Percentiles rank a stretch among this genome's conserved stretches.
Conservation (phyloP, 1,140 invertebrate species). For the Mercenaria mercenaria region DNA sequence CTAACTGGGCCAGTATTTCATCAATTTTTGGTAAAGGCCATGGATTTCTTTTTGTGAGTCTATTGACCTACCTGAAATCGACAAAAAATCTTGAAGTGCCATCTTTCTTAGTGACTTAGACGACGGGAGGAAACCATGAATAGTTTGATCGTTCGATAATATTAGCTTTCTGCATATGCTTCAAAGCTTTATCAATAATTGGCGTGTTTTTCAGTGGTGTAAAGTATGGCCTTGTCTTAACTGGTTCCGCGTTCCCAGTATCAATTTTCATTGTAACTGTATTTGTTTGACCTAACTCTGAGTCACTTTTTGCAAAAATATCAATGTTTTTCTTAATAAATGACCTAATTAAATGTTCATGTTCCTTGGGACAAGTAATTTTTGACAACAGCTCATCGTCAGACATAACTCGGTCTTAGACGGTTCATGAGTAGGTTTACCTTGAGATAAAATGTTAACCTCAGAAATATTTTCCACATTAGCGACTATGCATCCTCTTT, state of each 20-base stretch:
- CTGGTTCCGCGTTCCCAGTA: not conserved
- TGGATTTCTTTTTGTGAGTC: constrained; percentile 10
- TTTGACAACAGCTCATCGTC: constrained; percentile 75
- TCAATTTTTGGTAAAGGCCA: constrained; percentile 40
- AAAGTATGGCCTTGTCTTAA: constrained; percentile 51
- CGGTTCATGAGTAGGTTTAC: too few relatives aligned
- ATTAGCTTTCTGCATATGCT: not conserved
- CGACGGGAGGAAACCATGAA: not conserved
- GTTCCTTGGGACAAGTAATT: not conserved
- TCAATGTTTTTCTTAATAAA: not conserved
- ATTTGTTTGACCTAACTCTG: not conserved
- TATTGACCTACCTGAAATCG: constrained; percentile 32
- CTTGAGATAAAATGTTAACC: not conserved
- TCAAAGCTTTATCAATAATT: not conserved
- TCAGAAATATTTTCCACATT: not conserved
- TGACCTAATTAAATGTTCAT: not conserved
- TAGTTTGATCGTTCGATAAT: not conserved
- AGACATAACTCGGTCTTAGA: too few relatives aligned
- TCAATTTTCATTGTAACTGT: constrained; percentile 32
- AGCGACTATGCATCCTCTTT: not conserved
- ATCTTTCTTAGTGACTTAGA: not conserved
- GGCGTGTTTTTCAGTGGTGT: not conserved
- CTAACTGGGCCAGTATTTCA: constrained; percentile 10
- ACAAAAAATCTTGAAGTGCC: not conserved
- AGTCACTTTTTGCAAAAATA: not conserved